These are phyloP conservation scores for Phthorimaea operculella DNA, from an alignment of 1,140 invertebrate species.

Conservation along the genomic window DNA sequence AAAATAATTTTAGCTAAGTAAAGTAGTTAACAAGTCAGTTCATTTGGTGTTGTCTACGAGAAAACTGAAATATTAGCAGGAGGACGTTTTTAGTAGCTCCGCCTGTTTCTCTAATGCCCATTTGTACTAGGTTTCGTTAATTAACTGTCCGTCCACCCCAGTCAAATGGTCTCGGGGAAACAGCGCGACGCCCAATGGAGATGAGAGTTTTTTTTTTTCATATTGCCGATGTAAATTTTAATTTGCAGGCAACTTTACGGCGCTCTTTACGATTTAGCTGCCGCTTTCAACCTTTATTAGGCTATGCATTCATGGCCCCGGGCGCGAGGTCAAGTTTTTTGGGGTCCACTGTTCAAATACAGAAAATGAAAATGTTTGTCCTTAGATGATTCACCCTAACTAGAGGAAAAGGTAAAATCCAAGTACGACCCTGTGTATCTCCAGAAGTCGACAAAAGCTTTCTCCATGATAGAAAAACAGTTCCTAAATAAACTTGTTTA, in stretches of 20 bases:
- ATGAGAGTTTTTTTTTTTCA: slow-evolving; percentile 45
- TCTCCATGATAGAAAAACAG: neutral
- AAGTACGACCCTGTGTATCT: neutral
- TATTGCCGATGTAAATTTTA: slow-evolving; percentile 64
- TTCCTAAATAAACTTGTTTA: neutral
- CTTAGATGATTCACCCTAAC: too few species aligned
- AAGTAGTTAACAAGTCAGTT: too few species aligned
- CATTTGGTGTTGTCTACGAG: too few species aligned
- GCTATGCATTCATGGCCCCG: slow-evolving; percentile 38
- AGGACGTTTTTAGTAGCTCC: slow-evolving; percentile 12
- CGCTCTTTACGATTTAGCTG: slow-evolving; percentile 60
- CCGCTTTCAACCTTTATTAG: slow-evolving; percentile 56
- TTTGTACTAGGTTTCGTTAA: slow-evolving; percentile 54
- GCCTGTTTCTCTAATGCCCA: slow-evolving; percentile 30
- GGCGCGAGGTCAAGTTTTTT: neutral
- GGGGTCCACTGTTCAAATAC: neutral
- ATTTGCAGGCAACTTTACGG: slow-evolving; percentile 61
- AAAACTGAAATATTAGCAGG: too few species aligned
- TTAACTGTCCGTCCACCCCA: slow-evolving; percentile 57
- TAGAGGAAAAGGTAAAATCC: too few species aligned
- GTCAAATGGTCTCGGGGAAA: slow-evolving; percentile 47
- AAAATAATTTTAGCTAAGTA: too few species aligned
- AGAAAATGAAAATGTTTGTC: too few species aligned
- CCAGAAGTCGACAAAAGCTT: neutral
- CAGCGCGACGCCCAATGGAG: slow-evolving; percentile 46